Percentiles rank a stretch among this genome's conserved stretches.
Conservation (phyloP, 1,140 invertebrate genomes). For the Aethina tumida region DNA sequence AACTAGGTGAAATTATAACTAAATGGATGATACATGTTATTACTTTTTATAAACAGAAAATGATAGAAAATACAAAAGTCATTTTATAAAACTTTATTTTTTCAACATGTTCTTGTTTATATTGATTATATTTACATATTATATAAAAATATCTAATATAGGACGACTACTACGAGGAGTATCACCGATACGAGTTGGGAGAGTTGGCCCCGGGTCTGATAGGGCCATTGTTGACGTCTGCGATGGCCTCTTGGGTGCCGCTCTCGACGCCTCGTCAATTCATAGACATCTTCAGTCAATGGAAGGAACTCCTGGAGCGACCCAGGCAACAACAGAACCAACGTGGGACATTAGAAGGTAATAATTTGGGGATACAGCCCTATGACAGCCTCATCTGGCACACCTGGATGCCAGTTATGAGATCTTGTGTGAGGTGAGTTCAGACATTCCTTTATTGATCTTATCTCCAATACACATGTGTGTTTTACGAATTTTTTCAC, state of each 20-base stretch:
- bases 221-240: slow-evolving; percentile 54
- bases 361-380: slow-evolving; percentile 53
- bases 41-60: too few relatives aligned
- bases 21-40: too few relatives aligned
- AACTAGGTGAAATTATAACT: too few relatives aligned
- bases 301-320: slow-evolving; percentile 54
- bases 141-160: too few relatives aligned
- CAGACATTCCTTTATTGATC: slow-evolving; percentile 5
- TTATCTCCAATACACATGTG: background rate
- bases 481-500: background rate
- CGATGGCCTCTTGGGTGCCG: slow-evolving; percentile 65
- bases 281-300: slow-evolving; percentile 57
- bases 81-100: too few relatives aligned
- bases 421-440: slow-evolving; percentile 55
- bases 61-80: too few relatives aligned
- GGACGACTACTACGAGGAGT: slow-evolving; percentile 48
- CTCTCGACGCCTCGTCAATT: slow-evolving; percentile 52
- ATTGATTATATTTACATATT: too few relatives aligned
- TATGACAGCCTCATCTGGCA: slow-evolving; percentile 82
- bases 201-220: slow-evolving; percentile 56
- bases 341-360: slow-evolving; percentile 35
- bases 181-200: slow-evolving; percentile 47
- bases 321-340: slow-evolving; percentile 19
- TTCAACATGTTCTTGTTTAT: too few relatives aligned
- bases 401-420: slow-evolving; percentile 74